phyloP scores from a whole-genome alignment of 2,113 vertebrate genomes.

The Stegastes partitus region DNA sequence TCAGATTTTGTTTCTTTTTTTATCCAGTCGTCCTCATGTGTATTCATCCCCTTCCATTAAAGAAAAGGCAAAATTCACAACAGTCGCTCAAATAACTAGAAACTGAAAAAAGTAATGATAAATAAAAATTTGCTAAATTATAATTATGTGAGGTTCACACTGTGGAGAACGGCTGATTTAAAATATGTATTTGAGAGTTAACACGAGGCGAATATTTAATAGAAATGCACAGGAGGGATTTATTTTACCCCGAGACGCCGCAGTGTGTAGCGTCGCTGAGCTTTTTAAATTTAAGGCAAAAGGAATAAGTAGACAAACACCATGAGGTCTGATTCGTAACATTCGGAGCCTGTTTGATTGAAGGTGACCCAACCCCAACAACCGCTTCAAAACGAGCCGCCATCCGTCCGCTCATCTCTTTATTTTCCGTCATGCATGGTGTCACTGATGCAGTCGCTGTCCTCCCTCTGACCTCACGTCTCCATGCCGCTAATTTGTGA shows the following conservation, averaged over 20 bases:
- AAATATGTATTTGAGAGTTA: not conserved
- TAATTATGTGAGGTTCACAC: not conserved
- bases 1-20: no score
- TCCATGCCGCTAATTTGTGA: constrained; percentile 64
- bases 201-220: not conserved
- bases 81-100: no score
- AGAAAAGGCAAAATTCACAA: no score
- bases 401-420: constrained; percentile 40
- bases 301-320: no score
- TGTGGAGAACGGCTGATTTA: not conserved
- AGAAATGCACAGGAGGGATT: not conserved
- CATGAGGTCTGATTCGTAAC: no score
- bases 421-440: constrained; percentile 72
- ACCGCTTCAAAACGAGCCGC: not conserved
- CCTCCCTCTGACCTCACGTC: constrained; percentile 57
- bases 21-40: no score
- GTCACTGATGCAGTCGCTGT: constrained; percentile 50
- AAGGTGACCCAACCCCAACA: not conserved
- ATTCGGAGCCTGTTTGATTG: no score
- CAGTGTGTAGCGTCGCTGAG: not conserved
- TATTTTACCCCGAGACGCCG: not conserved
- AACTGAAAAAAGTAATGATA: no score
- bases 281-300: not conserved
- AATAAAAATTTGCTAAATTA: no score
- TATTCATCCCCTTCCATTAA: no score